Base-by-base conservation (phyloP, 1,140 invertebrate genomes). In the Plectus sambesii region DNA sequence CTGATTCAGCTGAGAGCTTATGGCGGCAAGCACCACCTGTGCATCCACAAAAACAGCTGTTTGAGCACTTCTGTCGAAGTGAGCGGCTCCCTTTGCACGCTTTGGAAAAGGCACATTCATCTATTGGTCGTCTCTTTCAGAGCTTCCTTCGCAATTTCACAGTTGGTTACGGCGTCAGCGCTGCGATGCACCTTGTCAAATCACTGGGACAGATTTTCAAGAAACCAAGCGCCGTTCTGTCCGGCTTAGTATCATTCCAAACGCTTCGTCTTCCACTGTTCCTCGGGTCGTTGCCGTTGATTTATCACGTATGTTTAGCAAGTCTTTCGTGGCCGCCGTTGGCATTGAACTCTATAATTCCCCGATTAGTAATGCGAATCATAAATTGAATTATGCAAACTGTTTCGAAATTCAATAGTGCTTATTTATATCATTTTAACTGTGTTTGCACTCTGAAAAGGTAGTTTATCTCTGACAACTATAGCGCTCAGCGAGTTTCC, bases 11-110 rank as follows among this genome's bases (percentile, higher is more conserved):
- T 58, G 9, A 30, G 51, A 33, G 22, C 40, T 22, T n/a, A 55
- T 3, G 53, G 37, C 37, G 17, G 17, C 36, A 57, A 33, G 25
- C 30, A 24, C 22, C 29, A 12, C 9, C 4, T 26, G 5, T 59
- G 58, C 42, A 53, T 55, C 9, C 58, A 60, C 26, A 30, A 47
- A 15, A 24, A 60, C 41, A 56, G 52, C 5, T 60, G 58, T 45
- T 42, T 61, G 4, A 61, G 58, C 51, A 26, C 33, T n/a, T 39
- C 25, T n/a, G 0, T 35, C n/a, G 53, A 58, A 35, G 53, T 49
- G 27, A 12, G 9, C 8, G n/a, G n/a, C n/a, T n/a, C n/a, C n/a
- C n/a, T n/a, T n/a, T n/a, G n/a, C n/a, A n/a, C n/a, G 17, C 38
- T 53, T 5, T 2, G 2, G 53, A 56, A 55, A 26, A 19, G 22